Evolutionary conservation across 1,140 invertebrate genomes (phyloP).

Genomic region (Aphidius gifuensis): DNA sequence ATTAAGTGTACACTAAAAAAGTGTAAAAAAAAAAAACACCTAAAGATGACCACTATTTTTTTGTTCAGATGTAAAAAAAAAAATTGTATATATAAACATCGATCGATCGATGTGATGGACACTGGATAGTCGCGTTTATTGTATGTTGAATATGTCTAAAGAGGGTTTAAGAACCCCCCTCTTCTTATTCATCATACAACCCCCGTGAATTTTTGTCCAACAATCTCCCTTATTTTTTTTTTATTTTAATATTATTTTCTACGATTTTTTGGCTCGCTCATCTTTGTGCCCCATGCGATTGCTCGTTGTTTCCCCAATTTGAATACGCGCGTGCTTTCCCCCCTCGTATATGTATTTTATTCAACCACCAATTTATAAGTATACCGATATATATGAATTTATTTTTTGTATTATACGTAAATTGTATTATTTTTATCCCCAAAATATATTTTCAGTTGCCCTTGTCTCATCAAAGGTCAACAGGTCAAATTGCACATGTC

Average conservation of each 20-base stretch:
- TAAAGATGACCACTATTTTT: no score
- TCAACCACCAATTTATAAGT: no score
- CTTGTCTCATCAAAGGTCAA: slow-evolving; percentile 40
- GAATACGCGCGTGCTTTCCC: slow-evolving; percentile 38
- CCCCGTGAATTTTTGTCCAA: no score
- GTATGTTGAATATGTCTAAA: slow-evolving; percentile 5
- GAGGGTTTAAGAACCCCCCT: neutral
- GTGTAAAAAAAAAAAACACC: no score
- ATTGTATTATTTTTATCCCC: slow-evolving; percentile 58
- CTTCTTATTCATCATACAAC: no score
- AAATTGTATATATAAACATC: slow-evolving; percentile 17
- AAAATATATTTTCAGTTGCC: slow-evolving; percentile 44
- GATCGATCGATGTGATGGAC: slow-evolving; percentile 30
- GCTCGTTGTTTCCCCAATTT: slow-evolving; percentile 39
- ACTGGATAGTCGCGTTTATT: slow-evolving; percentile 33
- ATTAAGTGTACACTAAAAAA: no score
- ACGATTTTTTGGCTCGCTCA: slow-evolving; percentile 13
- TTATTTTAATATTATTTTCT: no score
- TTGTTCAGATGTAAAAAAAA: no score
- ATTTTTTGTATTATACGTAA: slow-evolving; percentile 51
- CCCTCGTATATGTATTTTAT: no score
- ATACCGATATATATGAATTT: no score
- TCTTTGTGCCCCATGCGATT: slow-evolving; percentile 12
- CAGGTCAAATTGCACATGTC: slow-evolving; percentile 56
- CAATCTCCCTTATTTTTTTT: neutral